Evolutionary conservation across 2,888 invertebrate species (phyloP), one percentile per base, ranked within the genome.

Genomic region (Merodon equestris): DNA sequence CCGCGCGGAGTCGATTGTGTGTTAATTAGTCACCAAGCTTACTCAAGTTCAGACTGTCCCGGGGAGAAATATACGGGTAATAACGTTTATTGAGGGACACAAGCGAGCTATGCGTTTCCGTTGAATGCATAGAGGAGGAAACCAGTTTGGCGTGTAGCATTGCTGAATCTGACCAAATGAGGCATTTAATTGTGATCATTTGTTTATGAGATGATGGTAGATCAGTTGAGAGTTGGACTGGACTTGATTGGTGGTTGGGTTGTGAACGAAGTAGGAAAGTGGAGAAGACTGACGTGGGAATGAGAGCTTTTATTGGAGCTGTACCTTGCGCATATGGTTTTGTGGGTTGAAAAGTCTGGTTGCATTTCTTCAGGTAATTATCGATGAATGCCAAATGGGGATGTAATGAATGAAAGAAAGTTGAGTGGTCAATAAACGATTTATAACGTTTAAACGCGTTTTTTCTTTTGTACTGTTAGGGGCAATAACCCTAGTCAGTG

Each of bases 191-290:
- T 74, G 64, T 58, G 50, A 74, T 76, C 68, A 79, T 74, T 64
- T 68, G 63, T 73, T 79, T 74, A 79, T 58, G 68, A 79, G 50
- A 74, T 74, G 74, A 36, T 74, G 68, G 51, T 51, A 47, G 56
- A 48, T 67, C 57, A 53, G 60, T 53, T 44, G 10, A 15, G 18
- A 48, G 19, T 51, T 68, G 7, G 56, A 56, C 10, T 67, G 9
- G 56, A 68, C 56, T 45, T 51, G 44, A 48, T 17, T 64, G 2
- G 19, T 47, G 18, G 3, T 58, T 47, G 45, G 10, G 36, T 36
- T 15, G 27, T 19, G 19, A 19, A 1, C 17, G 34, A 1, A 56
- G n/a, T 42, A 40, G 60, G 45, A 66, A 72, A 67, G 72, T 38
- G 12, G 15, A 47, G 27, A 36, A 4, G 15, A 57, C 18, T 56